Conservation (phyloP, 2,888 invertebrate species). For the Cremastinae sp. region DNA sequence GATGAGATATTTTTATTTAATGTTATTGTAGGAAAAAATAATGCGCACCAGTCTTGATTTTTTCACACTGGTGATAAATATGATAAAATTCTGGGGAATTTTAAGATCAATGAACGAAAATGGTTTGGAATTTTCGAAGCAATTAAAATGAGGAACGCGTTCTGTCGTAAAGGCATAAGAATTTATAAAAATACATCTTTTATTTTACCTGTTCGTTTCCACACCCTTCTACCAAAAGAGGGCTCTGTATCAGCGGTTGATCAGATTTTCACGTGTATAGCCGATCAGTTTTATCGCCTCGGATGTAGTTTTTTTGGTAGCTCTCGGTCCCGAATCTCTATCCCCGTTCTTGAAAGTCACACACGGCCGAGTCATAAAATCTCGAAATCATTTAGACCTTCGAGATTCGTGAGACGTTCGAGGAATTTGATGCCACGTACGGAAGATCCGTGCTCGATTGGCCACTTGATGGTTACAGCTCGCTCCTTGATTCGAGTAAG, state of each 20-base stretch:
- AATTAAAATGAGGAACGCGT: slow-evolving; percentile 46
- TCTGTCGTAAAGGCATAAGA: slow-evolving; percentile 32
- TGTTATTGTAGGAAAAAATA: too few relatives aligned
- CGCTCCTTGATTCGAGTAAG: neutral
- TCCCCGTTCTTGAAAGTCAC: slow-evolving; percentile 45
- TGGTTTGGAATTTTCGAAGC: neutral
- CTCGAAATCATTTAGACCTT: slow-evolving; percentile 63
- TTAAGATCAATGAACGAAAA: neutral
- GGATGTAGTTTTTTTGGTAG: slow-evolving; percentile 37
- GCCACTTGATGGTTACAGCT: slow-evolving; percentile 13
- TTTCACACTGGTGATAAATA: too few relatives aligned
- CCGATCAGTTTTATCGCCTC: slow-evolving; percentile 55
- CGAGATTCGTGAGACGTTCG: slow-evolving; percentile 60
- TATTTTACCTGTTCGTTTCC: slow-evolving; percentile 24
- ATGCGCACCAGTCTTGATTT: too few relatives aligned
- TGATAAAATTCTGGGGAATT: neutral
- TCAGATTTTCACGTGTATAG: slow-evolving; percentile 51
- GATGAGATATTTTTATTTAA: too few relatives aligned
- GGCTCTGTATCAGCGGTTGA: slow-evolving; percentile 32
- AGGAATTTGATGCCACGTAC: slow-evolving; percentile 66
- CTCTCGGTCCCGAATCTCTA: neutral
- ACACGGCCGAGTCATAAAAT: slow-evolving; percentile 54
- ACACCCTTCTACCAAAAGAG: slow-evolving; percentile 6
- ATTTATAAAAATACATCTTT: slow-evolving; percentile 38
- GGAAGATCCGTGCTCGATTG: slow-evolving; percentile 57